Evolutionary conservation across 2,888 invertebrate species (phyloP).

Genomic region (Lacanobia oleracea): DNA sequence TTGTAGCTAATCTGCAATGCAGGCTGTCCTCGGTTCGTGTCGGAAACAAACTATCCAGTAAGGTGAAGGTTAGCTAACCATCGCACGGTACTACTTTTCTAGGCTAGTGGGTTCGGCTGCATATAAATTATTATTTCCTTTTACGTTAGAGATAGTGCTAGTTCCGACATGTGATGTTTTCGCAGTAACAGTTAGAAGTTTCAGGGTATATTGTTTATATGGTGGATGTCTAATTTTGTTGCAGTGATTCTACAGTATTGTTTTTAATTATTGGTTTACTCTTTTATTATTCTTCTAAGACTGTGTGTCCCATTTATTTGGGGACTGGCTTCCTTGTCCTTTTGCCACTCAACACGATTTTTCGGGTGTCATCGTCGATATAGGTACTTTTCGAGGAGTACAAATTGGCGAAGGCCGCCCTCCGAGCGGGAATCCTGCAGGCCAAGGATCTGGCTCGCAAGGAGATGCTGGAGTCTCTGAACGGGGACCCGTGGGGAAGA

Average conservation of each 20-base stretch:
- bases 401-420: too few species aligned
- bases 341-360: background rate
- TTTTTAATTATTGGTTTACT: background rate
- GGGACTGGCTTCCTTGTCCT: background rate
- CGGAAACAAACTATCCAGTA: conserved; percentile 28
- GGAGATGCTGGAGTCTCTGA: too few species aligned
- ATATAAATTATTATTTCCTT: conserved; percentile 45
- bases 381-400: too few species aligned
- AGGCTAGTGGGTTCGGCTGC: conserved; percentile 27
- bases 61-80: conserved; percentile 50
- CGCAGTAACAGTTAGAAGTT: background rate
- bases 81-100: conserved; percentile 25
- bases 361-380: background rate
- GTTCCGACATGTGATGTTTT: conserved; percentile 29
- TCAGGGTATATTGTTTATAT: background rate
- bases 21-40: conserved; percentile 18
- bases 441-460: too few species aligned
- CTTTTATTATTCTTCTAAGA: background rate
- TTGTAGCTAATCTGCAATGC: conserved; percentile 21
- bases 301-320: background rate
- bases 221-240: background rate
- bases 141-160: background rate
- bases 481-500: too few species aligned
- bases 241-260: background rate
- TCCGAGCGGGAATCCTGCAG: too few species aligned